A percentile compares a stretch with the other conserved stretches of the same genome.
Conservation (phyloP, 2,797 vertebrate genomes). For the Alca torda region DNA sequence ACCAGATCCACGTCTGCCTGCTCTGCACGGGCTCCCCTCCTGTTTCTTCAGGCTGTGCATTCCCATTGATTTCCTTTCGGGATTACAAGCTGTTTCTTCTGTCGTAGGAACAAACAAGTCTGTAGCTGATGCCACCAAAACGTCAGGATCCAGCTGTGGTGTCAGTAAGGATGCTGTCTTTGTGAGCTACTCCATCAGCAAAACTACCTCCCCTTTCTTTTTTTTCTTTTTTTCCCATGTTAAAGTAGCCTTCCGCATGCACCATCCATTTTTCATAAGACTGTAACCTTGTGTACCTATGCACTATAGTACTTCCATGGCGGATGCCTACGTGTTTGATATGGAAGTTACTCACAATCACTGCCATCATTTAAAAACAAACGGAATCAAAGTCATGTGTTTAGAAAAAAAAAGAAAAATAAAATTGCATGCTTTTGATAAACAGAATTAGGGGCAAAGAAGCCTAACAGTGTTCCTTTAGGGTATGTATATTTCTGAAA, state of each 20-base stretch:
- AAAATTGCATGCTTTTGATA: neutral
- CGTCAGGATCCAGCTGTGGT: neutral
- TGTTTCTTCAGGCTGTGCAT: neutral
- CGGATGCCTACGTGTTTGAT: neutral
- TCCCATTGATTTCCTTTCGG: neutral
- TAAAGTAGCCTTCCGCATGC: neutral
- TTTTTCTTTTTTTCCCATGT: neutral
- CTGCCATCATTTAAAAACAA: neutral
- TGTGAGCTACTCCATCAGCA: neutral
- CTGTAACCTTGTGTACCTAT: neutral
- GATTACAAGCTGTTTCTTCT: neutral
- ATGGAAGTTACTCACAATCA: neutral
- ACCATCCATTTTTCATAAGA: neutral
- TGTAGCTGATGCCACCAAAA: neutral
- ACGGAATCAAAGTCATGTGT: fast-evolving
- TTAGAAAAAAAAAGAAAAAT: neutral
- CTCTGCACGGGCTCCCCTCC: neutral
- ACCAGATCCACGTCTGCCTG: neutral
- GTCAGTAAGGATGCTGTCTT: neutral
- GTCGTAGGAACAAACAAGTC: neutral
- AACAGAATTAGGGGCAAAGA: neutral
- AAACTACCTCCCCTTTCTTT: neutral
- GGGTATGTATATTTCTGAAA: neutral
- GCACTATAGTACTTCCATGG: neutral
- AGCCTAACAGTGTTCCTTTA: neutral